A percentile compares a stretch with the other conserved stretches of the same genome.
Evolutionary conservation across 2,888 invertebrate species (phyloP).

Genomic region (Nomada flava): DNA sequence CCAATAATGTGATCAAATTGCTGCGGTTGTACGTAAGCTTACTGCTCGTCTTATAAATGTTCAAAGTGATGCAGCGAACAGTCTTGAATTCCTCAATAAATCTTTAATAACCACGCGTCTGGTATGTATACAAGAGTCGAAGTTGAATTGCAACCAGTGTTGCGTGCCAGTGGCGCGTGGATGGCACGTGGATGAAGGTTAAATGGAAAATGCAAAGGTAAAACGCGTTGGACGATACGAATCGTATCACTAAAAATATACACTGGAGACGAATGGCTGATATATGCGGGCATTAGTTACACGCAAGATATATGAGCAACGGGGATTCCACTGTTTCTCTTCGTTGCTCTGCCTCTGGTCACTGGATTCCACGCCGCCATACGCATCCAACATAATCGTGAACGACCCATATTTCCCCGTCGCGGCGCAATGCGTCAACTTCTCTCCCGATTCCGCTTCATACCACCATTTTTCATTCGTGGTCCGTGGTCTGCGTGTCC

Average conservation of each 20-base stretch:
- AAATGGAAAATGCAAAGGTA: constrained; percentile 37
- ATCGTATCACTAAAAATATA: constrained; percentile 50
- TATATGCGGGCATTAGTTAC: constrained; percentile 77
- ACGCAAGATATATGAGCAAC: constrained; percentile 75
- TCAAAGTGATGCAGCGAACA: too few relatives aligned
- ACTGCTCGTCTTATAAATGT: too few relatives aligned
- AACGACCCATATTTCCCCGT: constrained; percentile 63
- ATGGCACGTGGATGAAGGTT: constrained; percentile 21
- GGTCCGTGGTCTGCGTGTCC: constrained; percentile 46
- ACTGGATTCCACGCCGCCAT: constrained; percentile 71
- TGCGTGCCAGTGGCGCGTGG: not conserved
- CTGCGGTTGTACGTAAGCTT: too few relatives aligned
- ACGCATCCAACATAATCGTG: constrained; percentile 67
- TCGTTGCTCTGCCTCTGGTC: constrained; percentile 22
- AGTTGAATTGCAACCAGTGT: constrained; percentile 4
- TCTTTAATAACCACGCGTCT: not conserved
- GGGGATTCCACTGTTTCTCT: constrained; percentile 69
- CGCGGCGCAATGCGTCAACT: constrained; percentile 71
- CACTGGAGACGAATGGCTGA: constrained; percentile 67
- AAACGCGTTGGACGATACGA: constrained; percentile 12
- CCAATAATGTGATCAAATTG: too few relatives aligned
- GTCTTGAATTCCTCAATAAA: constrained; percentile 14
- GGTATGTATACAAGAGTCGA: constrained; percentile 12
- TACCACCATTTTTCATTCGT: constrained; percentile 65
- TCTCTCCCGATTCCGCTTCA: constrained; percentile 53